These are phyloP conservation scores for Tridacna crocea DNA, from an alignment of 2,888 invertebrate genomes.

Conservation along the genomic window DNA sequence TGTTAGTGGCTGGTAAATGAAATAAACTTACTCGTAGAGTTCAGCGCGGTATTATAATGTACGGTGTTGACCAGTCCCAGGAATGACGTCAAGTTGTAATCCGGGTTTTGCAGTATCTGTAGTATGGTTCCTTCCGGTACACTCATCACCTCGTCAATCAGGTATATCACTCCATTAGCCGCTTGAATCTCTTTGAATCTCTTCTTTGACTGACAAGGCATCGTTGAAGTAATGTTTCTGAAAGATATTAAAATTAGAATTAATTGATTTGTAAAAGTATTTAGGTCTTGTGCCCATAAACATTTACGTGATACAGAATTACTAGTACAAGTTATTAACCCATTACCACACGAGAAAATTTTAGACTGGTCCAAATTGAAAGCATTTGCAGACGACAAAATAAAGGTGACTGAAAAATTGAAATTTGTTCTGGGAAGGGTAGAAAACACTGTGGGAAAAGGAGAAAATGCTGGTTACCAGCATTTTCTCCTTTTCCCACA, in stretches of 20 bases:
- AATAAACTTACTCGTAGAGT: constrained; percentile 42
- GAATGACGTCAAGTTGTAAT: constrained; percentile 66
- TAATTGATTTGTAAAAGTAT: too few relatives aligned
- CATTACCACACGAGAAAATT: too few relatives aligned
- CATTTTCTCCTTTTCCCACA: too few relatives aligned
- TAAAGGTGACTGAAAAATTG: too few relatives aligned
- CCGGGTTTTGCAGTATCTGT: constrained; percentile 60
- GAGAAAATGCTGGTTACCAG: too few relatives aligned
- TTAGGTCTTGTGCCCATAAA: too few relatives aligned
- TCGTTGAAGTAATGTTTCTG: constrained; percentile 65
- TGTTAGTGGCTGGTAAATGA: background rate
- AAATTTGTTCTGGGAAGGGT: too few relatives aligned
- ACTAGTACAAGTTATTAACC: too few relatives aligned
- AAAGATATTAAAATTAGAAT: background rate
- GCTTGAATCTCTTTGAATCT: constrained; percentile 67
- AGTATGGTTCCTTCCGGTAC: constrained; percentile 72
- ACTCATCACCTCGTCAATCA: constrained; percentile 69
- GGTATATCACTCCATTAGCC: constrained; percentile 73
- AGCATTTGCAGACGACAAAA: too few relatives aligned
- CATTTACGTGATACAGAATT: too few relatives aligned
- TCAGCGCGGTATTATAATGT: constrained; percentile 42
- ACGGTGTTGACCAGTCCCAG: constrained; percentile 58
- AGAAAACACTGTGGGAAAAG: too few relatives aligned
- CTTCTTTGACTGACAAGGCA: constrained; percentile 61
- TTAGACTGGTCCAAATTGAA: too few relatives aligned